Conservation (phyloP, 2,888 invertebrate genomes). For the Coelopa pilipes region DNA sequence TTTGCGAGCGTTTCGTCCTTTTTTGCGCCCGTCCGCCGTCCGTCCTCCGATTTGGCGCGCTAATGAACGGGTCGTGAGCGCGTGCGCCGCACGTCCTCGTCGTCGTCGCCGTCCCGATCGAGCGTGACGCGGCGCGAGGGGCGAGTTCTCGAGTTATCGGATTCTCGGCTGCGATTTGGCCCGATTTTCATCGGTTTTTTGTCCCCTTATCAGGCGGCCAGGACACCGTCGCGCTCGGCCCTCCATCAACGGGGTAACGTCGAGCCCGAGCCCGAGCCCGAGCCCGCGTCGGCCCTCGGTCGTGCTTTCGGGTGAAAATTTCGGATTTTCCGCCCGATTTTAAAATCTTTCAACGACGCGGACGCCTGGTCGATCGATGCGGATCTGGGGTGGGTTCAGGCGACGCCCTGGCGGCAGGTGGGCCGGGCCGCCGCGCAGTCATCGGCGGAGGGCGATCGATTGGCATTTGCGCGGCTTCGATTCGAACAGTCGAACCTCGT, state of each 20-base stretch:
- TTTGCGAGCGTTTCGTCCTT: background rate
- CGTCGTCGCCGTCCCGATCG: constrained; percentile 29
- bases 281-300: too few species aligned
- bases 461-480: too few species aligned
- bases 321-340: background rate
- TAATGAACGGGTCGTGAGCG: constrained; percentile 26
- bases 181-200: constrained; percentile 34
- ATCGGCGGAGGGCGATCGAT: too few species aligned
- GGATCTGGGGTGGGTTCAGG: too few species aligned
- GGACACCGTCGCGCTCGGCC: constrained; percentile 43
- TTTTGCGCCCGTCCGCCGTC: background rate
- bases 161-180: too few species aligned
- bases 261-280: constrained; percentile 9
- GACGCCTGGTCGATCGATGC: constrained; percentile 6
- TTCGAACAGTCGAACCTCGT: too few species aligned
- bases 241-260: constrained; percentile 37
- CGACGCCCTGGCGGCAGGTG: too few species aligned
- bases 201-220: constrained; percentile 28
- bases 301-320: too few species aligned
- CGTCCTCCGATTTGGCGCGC: constrained; percentile 20
- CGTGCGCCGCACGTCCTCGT: constrained; percentile 28
- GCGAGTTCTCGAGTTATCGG: constrained; percentile 42
- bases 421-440: too few species aligned
- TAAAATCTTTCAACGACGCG: background rate
- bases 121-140: constrained; percentile 55